Base-by-base conservation (phyloP, 2,113 vertebrate species). In the Coptodon bakossiorum region DNA sequence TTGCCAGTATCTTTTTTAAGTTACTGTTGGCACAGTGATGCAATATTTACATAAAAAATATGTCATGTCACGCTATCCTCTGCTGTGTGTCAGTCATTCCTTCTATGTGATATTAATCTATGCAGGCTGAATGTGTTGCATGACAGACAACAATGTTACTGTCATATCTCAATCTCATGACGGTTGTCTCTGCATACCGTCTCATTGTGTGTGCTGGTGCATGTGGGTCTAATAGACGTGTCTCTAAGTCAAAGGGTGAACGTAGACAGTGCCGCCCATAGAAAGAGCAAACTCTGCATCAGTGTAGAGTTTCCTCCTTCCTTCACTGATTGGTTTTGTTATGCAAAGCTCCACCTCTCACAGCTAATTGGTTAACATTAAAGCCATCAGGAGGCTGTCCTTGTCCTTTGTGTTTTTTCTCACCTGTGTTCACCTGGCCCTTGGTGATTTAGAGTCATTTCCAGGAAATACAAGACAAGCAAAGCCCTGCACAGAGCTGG, bases 81-180 rank as follows among this genome's bases (percentile, higher is more conserved):
- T 57, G 50, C 43, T 19, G 24, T 8, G 9, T 12, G 40, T 27
- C 24, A 9, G 5, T 53, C 36, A 12, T 31, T n/a, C 8, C 11
- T 43, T 17, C n/a, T 73, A 80, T 6, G 17, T 84, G 90, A 94
- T 90, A 38, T 73, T 3, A 86, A 90, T 93, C 93, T 53, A 53
- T 86, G 85, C 82, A 63, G 88, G 91, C 40, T 80, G 68, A 82
- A 88, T 50, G 61, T 84, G 86, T 85, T 80, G 43, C 1, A 12
- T 24, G 19, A 5, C 56, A 57, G 31, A 43, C n/a, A 10, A 73
- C 36, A 13, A 3, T 1, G 13, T 78, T 53, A 80, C 78, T 17
- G 76, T 59, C 68, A 16, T 5, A 7, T 45, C 24, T 48, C 5
- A 10, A 19, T 9, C 38, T 14, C 53, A 12, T 57, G 89, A 81